Evolutionary conservation across 1,140 invertebrate species (phyloP), one percentile per base, ranked within the genome.

Genomic region (Globodera rostochiensis): DNA sequence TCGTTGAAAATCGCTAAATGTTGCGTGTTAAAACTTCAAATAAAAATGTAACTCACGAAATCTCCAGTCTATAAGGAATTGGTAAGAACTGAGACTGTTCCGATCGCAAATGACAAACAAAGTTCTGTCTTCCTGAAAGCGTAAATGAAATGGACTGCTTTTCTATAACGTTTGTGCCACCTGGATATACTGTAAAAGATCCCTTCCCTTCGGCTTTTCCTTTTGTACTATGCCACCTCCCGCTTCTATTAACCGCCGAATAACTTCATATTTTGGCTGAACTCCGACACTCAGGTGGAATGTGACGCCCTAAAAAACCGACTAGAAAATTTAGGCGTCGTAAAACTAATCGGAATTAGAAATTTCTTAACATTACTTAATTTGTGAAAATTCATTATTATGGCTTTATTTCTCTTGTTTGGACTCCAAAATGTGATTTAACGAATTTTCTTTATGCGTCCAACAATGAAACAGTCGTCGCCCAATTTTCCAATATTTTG

Each of bases 1-100:
- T 84, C 83, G 83, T 84, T 84, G 69, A 84, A 84, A 73, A 84
- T 60, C 13, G 83, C 83, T 84, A 64, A 67, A 83, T 77, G 36
- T 46, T 47, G 67, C 25, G 70, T 50, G 13, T 46, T 19, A 45
- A 25, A 19, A 49, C 25, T 45, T 73, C 13, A 25, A 9, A 78
- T 21, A 25, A 9, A 78, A 79, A 25, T 60, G 21, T n/a, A 74
- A 84, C 83, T 84, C 49, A 84, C 83, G 83, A 47, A 84, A 84
- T 19, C 75, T 74, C 36, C 73, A 84, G 8, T 64, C 74, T 7
- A 71, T 77, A 19, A 84, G 80, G 57, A 83, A 74, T 47, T 76
- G 67, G 49, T 84, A 84, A 5, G 60, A 49, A 45, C 45, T 45
- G 25, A 81, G 45, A 46, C 78, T 80, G 49, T 69, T 80, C 5